Evolutionary conservation across 2,888 invertebrate genomes (phyloP), one percentile per base, ranked within the genome.

Genomic region (Macrophya annulata): DNA sequence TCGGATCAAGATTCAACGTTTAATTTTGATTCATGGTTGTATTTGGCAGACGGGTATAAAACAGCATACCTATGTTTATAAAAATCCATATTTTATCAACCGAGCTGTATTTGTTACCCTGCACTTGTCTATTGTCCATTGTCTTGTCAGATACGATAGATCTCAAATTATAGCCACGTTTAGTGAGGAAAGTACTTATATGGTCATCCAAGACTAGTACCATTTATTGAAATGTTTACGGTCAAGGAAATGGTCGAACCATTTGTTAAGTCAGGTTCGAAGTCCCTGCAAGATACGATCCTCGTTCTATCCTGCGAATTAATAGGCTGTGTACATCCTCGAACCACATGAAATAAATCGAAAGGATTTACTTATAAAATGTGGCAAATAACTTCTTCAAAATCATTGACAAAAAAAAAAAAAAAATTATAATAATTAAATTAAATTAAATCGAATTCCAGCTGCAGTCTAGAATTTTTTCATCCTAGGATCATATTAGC

Each of bases 91-190:
- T 62, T 9, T 0, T 21, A 59, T 25, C n/a, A n/a, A n/a, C 10
- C 37, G 6, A 9, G 8, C 31, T 25, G 37, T 15, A 71, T 71
- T 45, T 25, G 77, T 25, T 83, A 5, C 21, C 68, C n/a, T n/a
- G n/a, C 68, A 65, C 65, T 83, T 83, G 83, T 65, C 83, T 71
- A 83, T 83, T 83, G 83, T 83, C 71, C 83, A 83, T 83, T 83
- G 83, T 83, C 83, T 83, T 83, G 83, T 83, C 83, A 17, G 62
- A 81, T 1, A 31, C 48, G 45, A 62, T 83, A 81, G n/a, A 83
- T 21, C 68, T 48, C 65, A 83, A 83, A 25, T 45, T 59, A 45
- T 15, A 31, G 17, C 37, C 25, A 15, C 68, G 83, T 83, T 83
- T 68, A 83, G 83, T 31, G 68, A 81, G 25, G 48, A 83, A 83